phyloP scores from a whole-genome alignment of 2,888 invertebrate genomes.

The Argynnis bischoffii region DNA sequence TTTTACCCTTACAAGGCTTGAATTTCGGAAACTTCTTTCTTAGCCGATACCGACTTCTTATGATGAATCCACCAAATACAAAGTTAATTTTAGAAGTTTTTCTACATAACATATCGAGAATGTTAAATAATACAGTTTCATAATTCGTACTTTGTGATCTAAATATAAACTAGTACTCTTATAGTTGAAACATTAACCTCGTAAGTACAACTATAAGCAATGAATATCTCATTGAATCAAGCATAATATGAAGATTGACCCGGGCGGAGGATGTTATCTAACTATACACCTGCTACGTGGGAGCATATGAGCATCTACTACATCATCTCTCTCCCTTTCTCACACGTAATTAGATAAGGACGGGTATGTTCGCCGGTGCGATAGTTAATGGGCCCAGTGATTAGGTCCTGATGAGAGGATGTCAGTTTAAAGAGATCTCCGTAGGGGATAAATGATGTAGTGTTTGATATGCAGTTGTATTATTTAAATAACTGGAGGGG shows the following conservation, averaged over 20 bases:
- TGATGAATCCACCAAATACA: no score
- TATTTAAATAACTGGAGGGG: conserved; percentile 11
- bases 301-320: conserved; percentile 36
- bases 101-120: no score
- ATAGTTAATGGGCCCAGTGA: conserved; percentile 33
- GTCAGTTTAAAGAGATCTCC: conserved; percentile 42
- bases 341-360: conserved; percentile 20
- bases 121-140: no score
- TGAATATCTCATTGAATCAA: conserved; percentile 2
- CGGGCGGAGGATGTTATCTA: conserved; percentile 30
- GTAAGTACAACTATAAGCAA: no score
- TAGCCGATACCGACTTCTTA: no score
- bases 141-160: no score
- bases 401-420: conserved; percentile 40
- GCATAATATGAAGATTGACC: conserved; percentile 32
- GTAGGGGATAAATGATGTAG: conserved; percentile 38
- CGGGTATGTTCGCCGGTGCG: conserved; percentile 16
- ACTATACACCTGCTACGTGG: conserved; percentile 38
- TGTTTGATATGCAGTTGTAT: conserved; percentile 35
- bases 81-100: no score
- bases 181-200: no score
- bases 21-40: no score
- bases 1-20: no score
- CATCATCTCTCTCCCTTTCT: conserved; percentile 18
- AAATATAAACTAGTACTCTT: no score